A percentile compares a stretch with the other conserved stretches of the same genome.
These are phyloP conservation scores for Acleris cristana DNA, from an alignment of 2,888 invertebrate genomes.

Conservation along the genomic window DNA sequence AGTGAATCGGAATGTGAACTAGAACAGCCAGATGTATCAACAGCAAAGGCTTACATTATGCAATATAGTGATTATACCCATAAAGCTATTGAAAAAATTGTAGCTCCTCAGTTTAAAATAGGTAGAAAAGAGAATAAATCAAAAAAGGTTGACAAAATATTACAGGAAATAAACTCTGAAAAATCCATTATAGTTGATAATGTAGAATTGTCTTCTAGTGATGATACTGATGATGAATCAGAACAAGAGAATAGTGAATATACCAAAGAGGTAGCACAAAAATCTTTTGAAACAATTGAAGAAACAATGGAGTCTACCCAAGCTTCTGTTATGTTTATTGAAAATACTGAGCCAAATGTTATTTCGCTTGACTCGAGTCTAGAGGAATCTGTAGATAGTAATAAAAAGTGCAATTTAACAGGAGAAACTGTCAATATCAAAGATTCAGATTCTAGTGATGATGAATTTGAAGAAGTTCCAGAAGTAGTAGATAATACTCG, in stretches of 20 bases:
- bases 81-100: constrained; percentile 85
- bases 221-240: constrained; percentile 72
- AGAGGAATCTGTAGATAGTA: constrained; percentile 48
- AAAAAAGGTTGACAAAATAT: constrained; percentile 59
- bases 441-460: constrained; percentile 66
- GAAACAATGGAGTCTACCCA: constrained; percentile 52
- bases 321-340: constrained; percentile 60
- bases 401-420: constrained; percentile 14
- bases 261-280: constrained; percentile 43
- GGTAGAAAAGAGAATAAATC: constrained; percentile 54
- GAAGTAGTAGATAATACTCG: constrained; percentile 59
- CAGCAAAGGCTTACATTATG: constrained; percentile 89
- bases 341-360: constrained; percentile 55
- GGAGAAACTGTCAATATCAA: constrained; percentile 24
- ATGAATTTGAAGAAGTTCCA: constrained; percentile 81
- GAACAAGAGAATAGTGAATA: constrained; percentile 61
- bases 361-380: constrained; percentile 60
- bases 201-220: constrained; percentile 65
- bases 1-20: constrained; percentile 75
- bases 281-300: constrained; percentile 33
- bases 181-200: constrained; percentile 66
- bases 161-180: constrained; percentile 68
- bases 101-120: constrained; percentile 56
- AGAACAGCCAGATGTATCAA: constrained; percentile 74
- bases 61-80: constrained; percentile 90